Conservation (phyloP, 2,888 invertebrate species). For the Platypus cylindrus region DNA sequence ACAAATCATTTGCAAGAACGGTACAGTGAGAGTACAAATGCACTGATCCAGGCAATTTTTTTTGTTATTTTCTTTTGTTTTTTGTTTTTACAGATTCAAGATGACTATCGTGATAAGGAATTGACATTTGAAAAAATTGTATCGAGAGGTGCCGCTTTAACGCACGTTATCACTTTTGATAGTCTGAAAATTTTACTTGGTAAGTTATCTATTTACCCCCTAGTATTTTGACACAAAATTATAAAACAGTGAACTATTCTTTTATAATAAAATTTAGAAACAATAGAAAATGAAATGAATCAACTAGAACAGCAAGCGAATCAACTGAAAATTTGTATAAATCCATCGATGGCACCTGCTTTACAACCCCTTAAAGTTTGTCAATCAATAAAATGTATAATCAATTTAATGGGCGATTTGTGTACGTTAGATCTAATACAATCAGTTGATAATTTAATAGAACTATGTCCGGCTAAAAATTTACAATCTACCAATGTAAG, state of each 20-base stretch:
- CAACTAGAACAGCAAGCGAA: constrained; percentile 55
- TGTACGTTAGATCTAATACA: constrained; percentile 80
- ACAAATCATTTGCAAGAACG: constrained; percentile 63
- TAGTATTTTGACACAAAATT: constrained; percentile 4
- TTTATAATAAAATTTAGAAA: constrained; percentile 50
- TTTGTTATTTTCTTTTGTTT: background rate
- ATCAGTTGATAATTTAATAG: constrained; percentile 41
- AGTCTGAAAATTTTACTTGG: constrained; percentile 75
- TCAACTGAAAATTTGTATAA: constrained; percentile 33
- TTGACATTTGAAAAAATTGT: constrained; percentile 67
- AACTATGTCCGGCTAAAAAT: constrained; percentile 21
- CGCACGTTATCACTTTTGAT: constrained; percentile 71
- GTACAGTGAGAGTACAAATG: constrained; percentile 31
- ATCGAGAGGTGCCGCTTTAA: constrained; percentile 59
- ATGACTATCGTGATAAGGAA: constrained; percentile 66
- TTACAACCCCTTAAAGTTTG: constrained; percentile 61
- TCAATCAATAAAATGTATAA: constrained; percentile 87
- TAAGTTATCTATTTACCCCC: constrained; percentile 35
- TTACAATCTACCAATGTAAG: too few relatives aligned
- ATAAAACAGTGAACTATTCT: background rate
- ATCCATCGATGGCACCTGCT: constrained; percentile 29
- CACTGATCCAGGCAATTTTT: background rate
- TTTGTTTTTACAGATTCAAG: constrained; percentile 42
- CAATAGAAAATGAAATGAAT: constrained; percentile 68
- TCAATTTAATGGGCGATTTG: constrained; percentile 75